phyloP scores from a whole-genome alignment of 2,888 invertebrate species.

The Syrista parreyssii region DNA sequence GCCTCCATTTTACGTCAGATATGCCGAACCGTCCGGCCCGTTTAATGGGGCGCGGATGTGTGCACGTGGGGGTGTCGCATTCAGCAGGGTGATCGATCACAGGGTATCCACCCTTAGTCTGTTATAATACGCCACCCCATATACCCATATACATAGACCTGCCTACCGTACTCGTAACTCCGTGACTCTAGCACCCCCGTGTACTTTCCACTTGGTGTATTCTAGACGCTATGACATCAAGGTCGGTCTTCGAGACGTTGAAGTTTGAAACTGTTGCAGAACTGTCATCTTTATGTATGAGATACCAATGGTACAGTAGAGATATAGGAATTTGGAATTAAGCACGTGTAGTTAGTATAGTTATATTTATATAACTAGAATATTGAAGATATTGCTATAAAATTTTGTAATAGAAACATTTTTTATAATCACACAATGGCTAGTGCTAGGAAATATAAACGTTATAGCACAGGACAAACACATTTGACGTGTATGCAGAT shows the following conservation, averaged over 20 bases:
- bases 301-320: neutral
- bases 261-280: neutral
- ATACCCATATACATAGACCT: slow-evolving; percentile 32
- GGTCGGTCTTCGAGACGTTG: neutral
- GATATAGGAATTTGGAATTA: neutral
- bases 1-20: slow-evolving; percentile 14
- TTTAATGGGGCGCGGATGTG: slow-evolving; percentile 63
- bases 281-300: neutral
- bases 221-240: neutral
- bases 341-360: neutral
- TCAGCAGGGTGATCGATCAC: slow-evolving; percentile 62
- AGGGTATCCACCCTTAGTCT: slow-evolving; percentile 56
- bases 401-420: neutral
- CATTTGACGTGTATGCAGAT: slow-evolving; percentile 1
- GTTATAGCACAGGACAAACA: neutral
- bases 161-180: slow-evolving; percentile 8
- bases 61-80: slow-evolving; percentile 60
- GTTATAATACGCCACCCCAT: slow-evolving; percentile 53
- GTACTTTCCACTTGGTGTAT: neutral
- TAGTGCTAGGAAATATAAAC: neutral
- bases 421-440: neutral
- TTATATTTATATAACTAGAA: neutral
- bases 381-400: neutral
- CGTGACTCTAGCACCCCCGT: neutral
- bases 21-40: slow-evolving; percentile 12